phyloP scores from a whole-genome alignment of 2,888 invertebrate genomes.

The Plebejus argus region DNA sequence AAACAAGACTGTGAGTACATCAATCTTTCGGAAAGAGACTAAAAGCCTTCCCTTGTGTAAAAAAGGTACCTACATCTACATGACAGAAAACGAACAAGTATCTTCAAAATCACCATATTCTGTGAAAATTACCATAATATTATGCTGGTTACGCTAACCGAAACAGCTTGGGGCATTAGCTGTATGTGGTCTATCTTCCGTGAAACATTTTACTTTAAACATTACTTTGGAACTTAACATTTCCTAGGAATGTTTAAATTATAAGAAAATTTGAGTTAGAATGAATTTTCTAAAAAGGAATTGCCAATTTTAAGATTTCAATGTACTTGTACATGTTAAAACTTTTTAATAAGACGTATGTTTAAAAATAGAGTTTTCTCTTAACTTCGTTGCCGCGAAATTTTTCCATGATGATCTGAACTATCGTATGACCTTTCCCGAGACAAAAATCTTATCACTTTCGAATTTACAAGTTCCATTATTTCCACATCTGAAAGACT shows the following conservation, averaged over 20 bases:
- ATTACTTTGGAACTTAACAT: background rate
- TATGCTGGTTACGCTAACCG: conserved; percentile 5
- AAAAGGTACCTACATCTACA: background rate
- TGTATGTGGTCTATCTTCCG: background rate
- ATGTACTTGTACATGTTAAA: too few relatives aligned
- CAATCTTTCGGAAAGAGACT: too few relatives aligned
- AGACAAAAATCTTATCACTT: too few relatives aligned
- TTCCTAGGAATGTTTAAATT: background rate
- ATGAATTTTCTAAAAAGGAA: background rate
- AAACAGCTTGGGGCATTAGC: background rate
- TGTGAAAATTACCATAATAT: background rate
- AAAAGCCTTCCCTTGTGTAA: too few relatives aligned
- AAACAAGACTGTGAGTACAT: too few relatives aligned
- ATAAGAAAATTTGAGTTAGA: background rate
- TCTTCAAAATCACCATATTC: background rate
- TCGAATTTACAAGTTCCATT: too few relatives aligned
- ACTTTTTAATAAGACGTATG: background rate
- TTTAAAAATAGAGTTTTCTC: background rate
- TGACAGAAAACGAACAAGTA: background rate
- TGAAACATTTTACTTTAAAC: conserved; percentile 11
- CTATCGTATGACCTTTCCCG: too few relatives aligned
- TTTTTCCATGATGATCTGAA: too few relatives aligned
- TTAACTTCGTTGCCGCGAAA: background rate
- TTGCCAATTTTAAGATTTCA: background rate
- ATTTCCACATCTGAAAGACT: background rate